Evolutionary conservation across 2,888 invertebrate genomes (phyloP).

Genomic region (Nephrotoma guestfalica): DNA sequence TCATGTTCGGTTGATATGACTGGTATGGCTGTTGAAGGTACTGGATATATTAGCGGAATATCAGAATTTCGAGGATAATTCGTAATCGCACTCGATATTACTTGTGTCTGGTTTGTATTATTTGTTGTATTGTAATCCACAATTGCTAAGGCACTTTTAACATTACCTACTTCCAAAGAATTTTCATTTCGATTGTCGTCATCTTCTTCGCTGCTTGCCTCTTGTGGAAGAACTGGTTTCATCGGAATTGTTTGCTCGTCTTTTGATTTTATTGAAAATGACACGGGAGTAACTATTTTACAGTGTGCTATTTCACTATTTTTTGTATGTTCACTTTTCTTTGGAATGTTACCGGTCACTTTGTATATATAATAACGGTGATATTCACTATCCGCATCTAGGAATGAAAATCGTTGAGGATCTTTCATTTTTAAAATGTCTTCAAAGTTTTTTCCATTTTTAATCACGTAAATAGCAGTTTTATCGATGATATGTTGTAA

Average conservation of each 20-base stretch:
- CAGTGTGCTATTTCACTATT: background rate
- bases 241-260: slow-evolving; percentile 50
- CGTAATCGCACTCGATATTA: slow-evolving; percentile 9
- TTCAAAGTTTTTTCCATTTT: slow-evolving; percentile 90
- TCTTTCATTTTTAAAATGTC: slow-evolving; percentile 68
- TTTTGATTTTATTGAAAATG: slow-evolving; percentile 73
- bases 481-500: slow-evolving; percentile 82
- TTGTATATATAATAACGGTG: slow-evolving; percentile 67
- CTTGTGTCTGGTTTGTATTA: background rate
- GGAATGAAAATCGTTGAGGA: slow-evolving; percentile 77
- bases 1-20: slow-evolving; percentile 11
- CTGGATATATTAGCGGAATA: slow-evolving; percentile 1
- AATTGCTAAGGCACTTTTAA: background rate
- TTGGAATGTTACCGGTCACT: slow-evolving; percentile 24
- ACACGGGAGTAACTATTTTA: slow-evolving; percentile 43
- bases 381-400: slow-evolving; percentile 60
- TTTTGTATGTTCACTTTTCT: slow-evolving; percentile 11
- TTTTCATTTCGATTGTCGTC: slow-evolving; percentile 11
- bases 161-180: background rate
- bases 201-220: slow-evolving; percentile 58
- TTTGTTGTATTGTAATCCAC: background rate
- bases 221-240: slow-evolving; percentile 61
- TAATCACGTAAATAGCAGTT: slow-evolving; percentile 91
- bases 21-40: background rate
- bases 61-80: background rate